These are phyloP conservation scores for Petaurus breviceps DNA, from an alignment of 2,113 vertebrate genomes.

Conservation along the genomic window DNA sequence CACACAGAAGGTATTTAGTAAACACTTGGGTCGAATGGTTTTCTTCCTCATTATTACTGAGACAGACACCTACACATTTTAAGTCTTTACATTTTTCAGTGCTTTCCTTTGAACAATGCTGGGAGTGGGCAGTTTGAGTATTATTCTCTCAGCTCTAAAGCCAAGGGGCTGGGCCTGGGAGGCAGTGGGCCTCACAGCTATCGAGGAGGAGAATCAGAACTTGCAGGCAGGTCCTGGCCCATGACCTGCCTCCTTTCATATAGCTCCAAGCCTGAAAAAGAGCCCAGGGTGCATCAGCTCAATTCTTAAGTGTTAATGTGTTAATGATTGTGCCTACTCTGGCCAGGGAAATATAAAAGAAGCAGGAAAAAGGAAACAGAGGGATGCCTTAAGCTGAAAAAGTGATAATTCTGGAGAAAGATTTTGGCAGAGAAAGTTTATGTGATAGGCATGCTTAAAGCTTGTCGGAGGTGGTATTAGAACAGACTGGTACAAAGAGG, in stretches of 20 bases:
- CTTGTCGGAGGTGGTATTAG: conserved; percentile 90
- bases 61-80: not conserved
- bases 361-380: conserved; percentile 88
- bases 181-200: not conserved
- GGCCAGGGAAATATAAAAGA: conserved; percentile 90
- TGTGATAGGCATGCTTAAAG: conserved; percentile 92
- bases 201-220: not conserved
- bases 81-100: not conserved
- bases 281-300: conserved; percentile 48
- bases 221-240: not conserved
- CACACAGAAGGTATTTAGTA: not conserved
- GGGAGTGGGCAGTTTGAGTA: not conserved
- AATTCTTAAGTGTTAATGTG: conserved; percentile 62
- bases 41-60: not conserved
- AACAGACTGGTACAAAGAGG: conserved; percentile 86
- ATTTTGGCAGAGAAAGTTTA: conserved; percentile 85
- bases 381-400: conserved; percentile 84
- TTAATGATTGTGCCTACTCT: conserved; percentile 88
- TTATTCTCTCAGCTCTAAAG: not conserved
- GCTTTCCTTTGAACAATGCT: not conserved
- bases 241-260: not conserved
- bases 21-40: not conserved
- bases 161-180: not conserved
- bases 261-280: not conserved
- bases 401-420: conserved; percentile 87